phyloP scores from a whole-genome alignment of 1,140 invertebrate genomes.

The Trachymyrmex cornetzi region DNA sequence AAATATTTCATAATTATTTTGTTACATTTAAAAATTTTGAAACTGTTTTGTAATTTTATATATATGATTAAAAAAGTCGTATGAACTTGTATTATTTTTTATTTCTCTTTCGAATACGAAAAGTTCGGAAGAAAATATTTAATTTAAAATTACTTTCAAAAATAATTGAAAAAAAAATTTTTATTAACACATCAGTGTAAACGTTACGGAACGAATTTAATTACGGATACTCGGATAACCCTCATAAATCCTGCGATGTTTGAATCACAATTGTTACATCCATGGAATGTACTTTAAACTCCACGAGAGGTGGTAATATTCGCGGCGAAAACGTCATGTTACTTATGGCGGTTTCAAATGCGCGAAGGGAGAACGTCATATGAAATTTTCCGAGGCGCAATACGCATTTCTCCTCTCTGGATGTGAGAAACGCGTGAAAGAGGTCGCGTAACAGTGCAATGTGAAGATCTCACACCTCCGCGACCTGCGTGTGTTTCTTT shows the following conservation, averaged over 20 bases:
- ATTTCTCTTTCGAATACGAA: not conserved
- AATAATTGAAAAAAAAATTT: not conserved
- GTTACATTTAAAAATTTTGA: not conserved
- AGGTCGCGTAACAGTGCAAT: conserved; percentile 7
- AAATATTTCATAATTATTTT: not conserved
- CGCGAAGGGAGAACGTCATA: conserved; percentile 10
- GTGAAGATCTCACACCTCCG: conserved; percentile 21
- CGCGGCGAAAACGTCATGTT: conserved; percentile 37
- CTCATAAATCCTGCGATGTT: not conserved
- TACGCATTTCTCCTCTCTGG: conserved; percentile 6
- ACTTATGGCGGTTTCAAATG: conserved; percentile 25
- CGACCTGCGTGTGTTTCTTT: conserved; percentile 12
- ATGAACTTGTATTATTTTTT: not conserved
- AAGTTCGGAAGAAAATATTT: not conserved
- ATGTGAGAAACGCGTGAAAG: conserved; percentile 30
- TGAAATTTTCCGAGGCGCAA: conserved; percentile 44
- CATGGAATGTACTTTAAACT: conserved; percentile 29
- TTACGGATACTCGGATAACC: not conserved
- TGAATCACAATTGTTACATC: not conserved
- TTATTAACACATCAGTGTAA: not conserved
- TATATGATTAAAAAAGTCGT: not conserved
- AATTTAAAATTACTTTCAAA: not conserved
- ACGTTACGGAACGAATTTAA: not conserved
- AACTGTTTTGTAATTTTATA: not conserved
- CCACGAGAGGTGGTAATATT: conserved; percentile 14